These are phyloP conservation scores for Sinonovacula constricta DNA, from an alignment of 1,140 invertebrate species.

Conservation along the genomic window DNA sequence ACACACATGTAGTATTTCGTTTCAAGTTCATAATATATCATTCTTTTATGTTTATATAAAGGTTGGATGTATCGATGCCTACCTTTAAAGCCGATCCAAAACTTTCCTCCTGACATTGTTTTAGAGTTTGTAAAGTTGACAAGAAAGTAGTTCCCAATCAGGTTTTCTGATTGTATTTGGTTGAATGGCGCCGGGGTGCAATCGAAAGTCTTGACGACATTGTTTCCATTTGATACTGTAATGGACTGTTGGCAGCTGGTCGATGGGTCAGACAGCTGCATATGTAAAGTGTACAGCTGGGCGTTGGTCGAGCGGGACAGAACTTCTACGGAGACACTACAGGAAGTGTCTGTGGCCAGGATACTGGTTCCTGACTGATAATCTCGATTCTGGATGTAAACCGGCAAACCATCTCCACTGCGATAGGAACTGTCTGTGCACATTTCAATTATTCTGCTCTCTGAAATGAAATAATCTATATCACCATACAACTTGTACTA, in stretches of 20 bases:
- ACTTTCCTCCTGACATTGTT: neutral
- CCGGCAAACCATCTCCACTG: neutral
- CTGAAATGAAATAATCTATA: too few relatives aligned
- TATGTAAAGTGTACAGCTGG: neutral
- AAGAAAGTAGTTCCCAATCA: neutral
- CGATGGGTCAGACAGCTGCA: neutral
- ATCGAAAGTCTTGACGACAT: neutral
- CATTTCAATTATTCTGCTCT: neutral
- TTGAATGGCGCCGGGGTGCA: neutral
- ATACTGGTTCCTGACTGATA: neutral
- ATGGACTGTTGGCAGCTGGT: neutral
- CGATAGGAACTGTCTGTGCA: neutral
- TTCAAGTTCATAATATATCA: too few relatives aligned
- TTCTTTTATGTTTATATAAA: too few relatives aligned
- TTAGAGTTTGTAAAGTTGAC: neutral
- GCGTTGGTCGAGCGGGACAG: neutral
- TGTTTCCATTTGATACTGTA: neutral
- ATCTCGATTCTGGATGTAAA: neutral
- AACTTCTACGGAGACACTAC: neutral
- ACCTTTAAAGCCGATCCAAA: neutral
- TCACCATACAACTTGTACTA: too few relatives aligned
- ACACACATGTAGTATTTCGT: too few relatives aligned
- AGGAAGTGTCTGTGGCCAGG: neutral
- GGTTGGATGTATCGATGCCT: too few relatives aligned
- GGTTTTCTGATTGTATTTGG: neutral